A percentile compares a stretch with the other conserved stretches of the same genome.
Conservation (phyloP, 2,113 vertebrate genomes). For the Holacanthus passer region DNA sequence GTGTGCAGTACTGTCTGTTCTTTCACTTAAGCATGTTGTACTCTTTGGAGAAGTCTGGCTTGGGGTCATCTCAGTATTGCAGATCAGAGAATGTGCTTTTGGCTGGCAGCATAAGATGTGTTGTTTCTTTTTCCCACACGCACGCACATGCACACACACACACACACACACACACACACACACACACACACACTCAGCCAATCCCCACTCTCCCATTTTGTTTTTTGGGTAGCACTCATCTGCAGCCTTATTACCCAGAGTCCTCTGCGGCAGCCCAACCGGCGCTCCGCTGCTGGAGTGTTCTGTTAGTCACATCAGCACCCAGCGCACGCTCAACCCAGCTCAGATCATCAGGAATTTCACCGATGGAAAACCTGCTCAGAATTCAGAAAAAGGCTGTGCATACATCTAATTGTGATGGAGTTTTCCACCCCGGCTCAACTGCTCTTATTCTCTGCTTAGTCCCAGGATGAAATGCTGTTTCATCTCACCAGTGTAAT, state of each 20-base stretch:
- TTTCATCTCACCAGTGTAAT: conserved; percentile 67
- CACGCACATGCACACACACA: conserved; percentile 15
- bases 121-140: conserved; percentile 10
- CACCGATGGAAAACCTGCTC: conserved; percentile 80
- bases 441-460: conserved; percentile 49
- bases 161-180: background rate
- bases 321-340: conserved; percentile 72
- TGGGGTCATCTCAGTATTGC: conserved; percentile 27
- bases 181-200: conserved; percentile 18
- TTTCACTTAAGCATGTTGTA: conserved; percentile 28
- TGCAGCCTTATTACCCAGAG: conserved; percentile 79
- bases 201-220: conserved; percentile 53
- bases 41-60: conserved; percentile 29
- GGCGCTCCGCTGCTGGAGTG: conserved; percentile 61
- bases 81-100: conserved; percentile 44
- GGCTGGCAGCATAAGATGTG: conserved; percentile 29
- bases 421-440: conserved; percentile 62
- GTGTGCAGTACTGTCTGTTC: conserved; percentile 13
- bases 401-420: conserved; percentile 76
- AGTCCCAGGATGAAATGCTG: conserved; percentile 54
- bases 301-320: conserved; percentile 80
- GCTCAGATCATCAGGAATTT: conserved; percentile 84
- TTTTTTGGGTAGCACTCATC: conserved; percentile 74
- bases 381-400: conserved; percentile 79
- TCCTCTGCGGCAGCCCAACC: conserved; percentile 71